Percentiles rank a stretch among this genome's conserved stretches.
These are phyloP conservation scores for Heteractis magnifica DNA, from an alignment of 92 coral and sea anemone species.

Conservation along the genomic window DNA sequence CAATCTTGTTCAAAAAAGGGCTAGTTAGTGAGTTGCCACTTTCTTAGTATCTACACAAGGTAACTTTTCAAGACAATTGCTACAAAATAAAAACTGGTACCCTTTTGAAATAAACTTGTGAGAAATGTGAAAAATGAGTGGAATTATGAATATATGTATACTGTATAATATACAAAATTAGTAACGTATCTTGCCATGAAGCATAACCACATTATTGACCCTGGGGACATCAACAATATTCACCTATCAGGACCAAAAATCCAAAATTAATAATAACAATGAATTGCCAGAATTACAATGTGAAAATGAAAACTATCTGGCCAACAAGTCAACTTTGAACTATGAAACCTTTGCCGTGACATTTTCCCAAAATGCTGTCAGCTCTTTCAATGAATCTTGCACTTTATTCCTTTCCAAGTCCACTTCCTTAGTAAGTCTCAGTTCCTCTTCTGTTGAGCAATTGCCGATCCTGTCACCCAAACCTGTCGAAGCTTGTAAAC, in stretches of 20 bases:
- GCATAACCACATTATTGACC: not conserved
- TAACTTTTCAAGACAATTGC: no score
- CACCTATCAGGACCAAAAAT: not conserved
- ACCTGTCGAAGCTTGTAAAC: slow-evolving; percentile 13
- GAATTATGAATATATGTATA: not conserved
- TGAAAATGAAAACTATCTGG: not conserved
- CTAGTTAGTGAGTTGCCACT: no score
- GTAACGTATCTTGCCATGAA: not conserved
- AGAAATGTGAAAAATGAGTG: no score
- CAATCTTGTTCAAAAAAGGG: no score
- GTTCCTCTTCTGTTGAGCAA: slow-evolving; percentile 49
- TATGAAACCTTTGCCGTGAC: slow-evolving; percentile 49
- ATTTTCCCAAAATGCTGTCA: slow-evolving; percentile 76
- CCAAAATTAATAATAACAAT: not conserved
- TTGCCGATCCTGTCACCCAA: slow-evolving; percentile 9
- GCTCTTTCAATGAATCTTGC: slow-evolving; percentile 67
- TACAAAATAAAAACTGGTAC: no score
- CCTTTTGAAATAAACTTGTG: no score
- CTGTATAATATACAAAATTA: not conserved
- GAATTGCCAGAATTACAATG: not conserved
- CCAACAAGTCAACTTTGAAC: not conserved
- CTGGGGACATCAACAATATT: not conserved
- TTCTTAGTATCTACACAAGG: no score
- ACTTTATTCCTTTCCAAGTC: slow-evolving; percentile 61
- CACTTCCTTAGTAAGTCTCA: slow-evolving; percentile 65